These are phyloP conservation scores for Harpalus rufipes DNA, from an alignment of 2,888 invertebrate species.

Conservation along the genomic window DNA sequence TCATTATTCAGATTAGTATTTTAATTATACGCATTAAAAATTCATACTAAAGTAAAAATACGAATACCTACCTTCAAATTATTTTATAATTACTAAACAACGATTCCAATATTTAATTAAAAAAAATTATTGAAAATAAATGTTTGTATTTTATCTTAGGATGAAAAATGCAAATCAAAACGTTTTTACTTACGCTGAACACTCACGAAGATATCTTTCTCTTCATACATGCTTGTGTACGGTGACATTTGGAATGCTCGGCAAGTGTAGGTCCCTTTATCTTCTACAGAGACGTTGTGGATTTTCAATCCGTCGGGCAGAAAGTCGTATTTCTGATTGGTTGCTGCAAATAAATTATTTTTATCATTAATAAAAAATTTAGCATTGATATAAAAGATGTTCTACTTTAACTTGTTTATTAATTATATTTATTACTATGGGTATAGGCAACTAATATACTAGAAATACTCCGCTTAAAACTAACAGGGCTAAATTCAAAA, in stretches of 20 bases:
- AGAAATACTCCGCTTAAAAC: no score
- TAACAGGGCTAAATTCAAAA: no score
- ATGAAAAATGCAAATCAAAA: not conserved
- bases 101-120: not conserved
- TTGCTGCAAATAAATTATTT: not conserved
- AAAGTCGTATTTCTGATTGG: slow-evolving; percentile 72
- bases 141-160: not conserved
- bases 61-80: not conserved
- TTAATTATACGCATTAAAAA: no score
- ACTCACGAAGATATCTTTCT: slow-evolving; percentile 78
- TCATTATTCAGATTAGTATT: no score
- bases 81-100: not conserved
- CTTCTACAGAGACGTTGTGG: slow-evolving; percentile 77
- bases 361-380: not conserved
- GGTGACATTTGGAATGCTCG: slow-evolving; percentile 77
- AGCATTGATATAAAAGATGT: no score
- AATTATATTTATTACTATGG: no score
- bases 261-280: slow-evolving; percentile 79
- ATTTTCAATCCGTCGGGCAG: slow-evolving; percentile 77
- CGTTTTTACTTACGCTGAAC: slow-evolving; percentile 78
- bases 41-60: not conserved
- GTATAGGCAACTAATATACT: no score
- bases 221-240: slow-evolving; percentile 77
- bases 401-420: no score
- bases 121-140: slow-evolving; percentile 7